These are phyloP conservation scores for Bradysia coprophila DNA, from an alignment of 1,140 invertebrate genomes.

Conservation along the genomic window DNA sequence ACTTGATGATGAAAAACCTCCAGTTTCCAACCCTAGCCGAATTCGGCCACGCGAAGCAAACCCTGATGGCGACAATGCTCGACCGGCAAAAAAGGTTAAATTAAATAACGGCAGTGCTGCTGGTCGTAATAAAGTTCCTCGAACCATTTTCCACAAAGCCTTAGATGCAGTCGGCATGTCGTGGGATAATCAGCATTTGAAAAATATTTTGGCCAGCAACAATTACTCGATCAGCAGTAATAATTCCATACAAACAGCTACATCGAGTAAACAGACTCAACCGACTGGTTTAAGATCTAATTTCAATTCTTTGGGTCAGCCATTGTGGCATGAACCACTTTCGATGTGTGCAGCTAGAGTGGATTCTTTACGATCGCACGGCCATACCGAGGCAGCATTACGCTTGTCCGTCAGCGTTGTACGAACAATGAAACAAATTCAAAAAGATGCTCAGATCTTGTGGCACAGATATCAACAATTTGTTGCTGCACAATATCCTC, in stretches of 20 bases:
- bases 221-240: slow-evolving; percentile 26
- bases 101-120: slow-evolving; percentile 4
- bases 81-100: slow-evolving; percentile 2
- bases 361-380: slow-evolving; percentile 60
- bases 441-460: slow-evolving; percentile 33
- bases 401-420: slow-evolving; percentile 62
- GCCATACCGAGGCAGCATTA: slow-evolving; percentile 52
- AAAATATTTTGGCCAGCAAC: slow-evolving; percentile 53
- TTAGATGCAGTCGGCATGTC: slow-evolving; percentile 59
- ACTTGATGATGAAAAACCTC: slow-evolving; percentile 1
- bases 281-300: slow-evolving; percentile 26
- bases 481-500: slow-evolving; percentile 22
- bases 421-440: slow-evolving; percentile 52
- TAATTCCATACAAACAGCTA: slow-evolving; percentile 4
- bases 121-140: slow-evolving; percentile 2
- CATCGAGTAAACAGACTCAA: slow-evolving; percentile 14
- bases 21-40: not conserved
- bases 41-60: not conserved
- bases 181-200: slow-evolving; percentile 63
- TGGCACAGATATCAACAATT: slow-evolving; percentile 20
- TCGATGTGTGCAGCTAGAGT: slow-evolving; percentile 62
- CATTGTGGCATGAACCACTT: slow-evolving; percentile 63
- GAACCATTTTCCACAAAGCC: slow-evolving; percentile 29
- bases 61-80: not conserved
- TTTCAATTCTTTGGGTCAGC: slow-evolving; percentile 55